A percentile compares a stretch with the other conserved stretches of the same genome.
Conservation (phyloP, 2,113 vertebrate genomes). For the Nannobrachium achirus region DNA sequence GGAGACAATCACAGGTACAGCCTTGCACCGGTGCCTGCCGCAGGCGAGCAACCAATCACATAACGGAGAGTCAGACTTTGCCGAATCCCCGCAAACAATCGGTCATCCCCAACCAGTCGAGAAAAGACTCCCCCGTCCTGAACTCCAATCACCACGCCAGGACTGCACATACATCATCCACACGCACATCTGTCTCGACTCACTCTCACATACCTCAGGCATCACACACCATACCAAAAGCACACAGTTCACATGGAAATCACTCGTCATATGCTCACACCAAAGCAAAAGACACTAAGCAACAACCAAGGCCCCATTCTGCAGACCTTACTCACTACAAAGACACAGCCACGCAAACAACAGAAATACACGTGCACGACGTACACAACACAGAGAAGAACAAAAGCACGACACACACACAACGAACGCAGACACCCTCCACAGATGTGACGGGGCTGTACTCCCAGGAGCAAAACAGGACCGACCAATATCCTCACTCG, state of each 20-base stretch:
- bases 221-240: constrained; percentile 73
- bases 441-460: constrained; percentile 20
- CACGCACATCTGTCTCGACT: constrained; percentile 34
- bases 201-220: constrained; percentile 52
- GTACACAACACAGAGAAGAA: constrained; percentile 24
- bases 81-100: constrained; percentile 66
- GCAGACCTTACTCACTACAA: constrained; percentile 64
- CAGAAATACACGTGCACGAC: constrained; percentile 38
- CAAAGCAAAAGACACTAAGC: constrained; percentile 49
- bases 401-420: constrained; percentile 4
- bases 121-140: constrained; percentile 52
- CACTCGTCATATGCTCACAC: constrained; percentile 36
- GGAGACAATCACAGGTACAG: constrained; percentile 72
- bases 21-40: constrained; percentile 75
- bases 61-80: constrained; percentile 74
- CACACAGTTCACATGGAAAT: constrained; percentile 56
- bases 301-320: constrained; percentile 61
- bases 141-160: constrained; percentile 44
- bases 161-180: constrained; percentile 43
- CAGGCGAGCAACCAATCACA: constrained; percentile 61
- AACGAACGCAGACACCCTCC: constrained; percentile 28
- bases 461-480: not conserved
- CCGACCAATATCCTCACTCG: not conserved
- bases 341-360: constrained; percentile 70
- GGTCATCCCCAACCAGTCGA: constrained; percentile 35